These are phyloP conservation scores for Onychostoma macrolepis DNA, from an alignment of 2,113 vertebrate genomes.

Conservation along the genomic window DNA sequence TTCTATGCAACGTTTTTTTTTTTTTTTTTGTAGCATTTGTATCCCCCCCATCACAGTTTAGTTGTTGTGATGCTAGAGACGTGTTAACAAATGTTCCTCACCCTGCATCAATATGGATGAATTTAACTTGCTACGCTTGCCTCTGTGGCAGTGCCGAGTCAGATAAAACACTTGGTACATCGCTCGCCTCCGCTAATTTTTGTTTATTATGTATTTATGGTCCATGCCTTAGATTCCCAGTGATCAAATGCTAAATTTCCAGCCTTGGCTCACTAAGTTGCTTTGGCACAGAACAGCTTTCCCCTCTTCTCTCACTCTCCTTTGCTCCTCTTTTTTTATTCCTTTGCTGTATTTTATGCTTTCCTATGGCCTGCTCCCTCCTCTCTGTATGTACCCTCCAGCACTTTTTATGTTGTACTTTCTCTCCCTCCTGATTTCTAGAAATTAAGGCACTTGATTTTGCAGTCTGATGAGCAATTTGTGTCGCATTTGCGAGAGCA, in stretches of 20 bases:
- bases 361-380: slow-evolving; percentile 38
- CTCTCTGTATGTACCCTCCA: slow-evolving; percentile 48
- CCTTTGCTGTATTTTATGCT: slow-evolving; percentile 33
- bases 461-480: slow-evolving; percentile 57
- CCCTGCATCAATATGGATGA: slow-evolving; percentile 77
- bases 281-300: slow-evolving; percentile 67
- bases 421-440: slow-evolving; percentile 34
- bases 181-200: slow-evolving; percentile 69
- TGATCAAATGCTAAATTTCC: slow-evolving; percentile 76
- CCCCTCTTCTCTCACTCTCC: slow-evolving; percentile 54
- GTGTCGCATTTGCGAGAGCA: slow-evolving; percentile 40
- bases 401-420: slow-evolving; percentile 51
- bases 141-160: slow-evolving; percentile 67
- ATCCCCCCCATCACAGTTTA: slow-evolving; percentile 59
- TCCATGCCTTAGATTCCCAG: slow-evolving; percentile 71
- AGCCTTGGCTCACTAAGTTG: slow-evolving; percentile 67
- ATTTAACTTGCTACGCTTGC: slow-evolving; percentile 67
- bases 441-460: slow-evolving; percentile 51
- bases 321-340: slow-evolving; percentile 55
- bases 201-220: slow-evolving; percentile 79
- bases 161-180: slow-evolving; percentile 63
- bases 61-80: slow-evolving; percentile 64
- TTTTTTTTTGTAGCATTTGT: slow-evolving; percentile 22
- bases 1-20: background rate
- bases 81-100: slow-evolving; percentile 73